Percentiles rank a stretch among this genome's conserved stretches.
These are phyloP conservation scores for Psophia crepitans DNA, from an alignment of 2,113 vertebrate species.

Conservation along the genomic window DNA sequence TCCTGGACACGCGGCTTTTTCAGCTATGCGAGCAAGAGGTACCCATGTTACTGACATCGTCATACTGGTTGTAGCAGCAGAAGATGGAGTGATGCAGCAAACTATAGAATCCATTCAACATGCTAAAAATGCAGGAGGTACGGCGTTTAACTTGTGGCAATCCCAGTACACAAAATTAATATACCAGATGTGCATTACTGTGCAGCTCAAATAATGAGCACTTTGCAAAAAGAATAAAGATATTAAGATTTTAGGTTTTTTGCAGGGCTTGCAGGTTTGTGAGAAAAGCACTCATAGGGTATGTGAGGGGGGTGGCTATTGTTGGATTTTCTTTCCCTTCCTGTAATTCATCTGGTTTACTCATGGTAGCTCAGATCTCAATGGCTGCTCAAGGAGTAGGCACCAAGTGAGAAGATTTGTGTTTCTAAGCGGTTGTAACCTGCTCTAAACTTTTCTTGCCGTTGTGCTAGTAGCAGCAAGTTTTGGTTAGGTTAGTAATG, in stretches of 20 bases:
- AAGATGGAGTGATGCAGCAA: slow-evolving; percentile 97
- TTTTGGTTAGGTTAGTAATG: not conserved
- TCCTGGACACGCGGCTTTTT: slow-evolving; percentile 94
- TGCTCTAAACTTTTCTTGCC: not conserved
- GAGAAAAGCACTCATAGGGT: not conserved
- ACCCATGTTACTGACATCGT: slow-evolving; percentile 90
- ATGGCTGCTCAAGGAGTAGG: not conserved
- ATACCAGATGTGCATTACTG: not conserved
- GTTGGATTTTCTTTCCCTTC: not conserved
- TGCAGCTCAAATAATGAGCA: not conserved
- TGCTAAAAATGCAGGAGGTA: slow-evolving; percentile 86
- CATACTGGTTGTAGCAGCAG: slow-evolving; percentile 91
- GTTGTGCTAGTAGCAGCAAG: not conserved
- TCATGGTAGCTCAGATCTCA: not conserved
- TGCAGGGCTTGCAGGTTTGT: not conserved
- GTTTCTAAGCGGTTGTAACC: not conserved
- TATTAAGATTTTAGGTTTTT: not conserved
- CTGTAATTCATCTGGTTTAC: not conserved
- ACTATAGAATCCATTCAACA: slow-evolving; percentile 93
- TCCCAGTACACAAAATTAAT: not conserved
- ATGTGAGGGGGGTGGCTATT: accelerated
- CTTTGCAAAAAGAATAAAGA: not conserved
- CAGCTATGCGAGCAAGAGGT: slow-evolving; percentile 91
- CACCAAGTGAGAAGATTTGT: not conserved
- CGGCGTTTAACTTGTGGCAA: not conserved